These are phyloP conservation scores for honey bee (Apis mellifera) DNA, from an alignment of 1,140 invertebrate species.

Conservation along the genomic window DNA sequence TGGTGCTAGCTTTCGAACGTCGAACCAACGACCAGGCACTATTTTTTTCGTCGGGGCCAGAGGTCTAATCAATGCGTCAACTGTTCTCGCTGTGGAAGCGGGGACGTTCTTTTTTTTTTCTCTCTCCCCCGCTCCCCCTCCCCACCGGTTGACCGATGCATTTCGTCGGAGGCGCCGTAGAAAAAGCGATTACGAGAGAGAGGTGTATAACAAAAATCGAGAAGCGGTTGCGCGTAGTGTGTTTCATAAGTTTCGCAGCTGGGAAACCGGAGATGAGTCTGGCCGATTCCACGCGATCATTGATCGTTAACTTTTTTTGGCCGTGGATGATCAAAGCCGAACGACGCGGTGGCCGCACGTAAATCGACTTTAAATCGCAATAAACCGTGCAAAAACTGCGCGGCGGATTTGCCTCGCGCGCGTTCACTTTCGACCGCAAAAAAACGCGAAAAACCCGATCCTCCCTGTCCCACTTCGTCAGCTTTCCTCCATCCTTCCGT, in stretches of 20 bases:
- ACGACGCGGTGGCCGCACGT: constrained; percentile 34
- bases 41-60: neutral
- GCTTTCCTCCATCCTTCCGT: neutral
- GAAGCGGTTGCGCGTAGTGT: neutral
- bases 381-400: constrained; percentile 38
- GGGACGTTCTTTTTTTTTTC: neutral
- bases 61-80: neutral
- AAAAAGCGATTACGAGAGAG: neutral
- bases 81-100: neutral
- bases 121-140: neutral
- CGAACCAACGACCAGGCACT: neutral
- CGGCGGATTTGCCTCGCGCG: constrained; percentile 39
- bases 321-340: constrained; percentile 45
- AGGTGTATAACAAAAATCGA: neutral
- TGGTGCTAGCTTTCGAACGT: neutral
- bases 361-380: constrained; percentile 54
- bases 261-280: constrained; percentile 1
- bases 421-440: constrained; percentile 37
- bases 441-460: constrained; percentile 29
- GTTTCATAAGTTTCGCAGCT: constrained; percentile 10
- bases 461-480: neutral
- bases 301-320: constrained; percentile 47
- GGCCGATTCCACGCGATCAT: constrained; percentile 36
- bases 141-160: too few species aligned
- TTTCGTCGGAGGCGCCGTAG: neutral